Evolutionary conservation across 2,888 invertebrate genomes (phyloP), one percentile per base, ranked within the genome.

Genomic region (Heterodera filipjevi): DNA sequence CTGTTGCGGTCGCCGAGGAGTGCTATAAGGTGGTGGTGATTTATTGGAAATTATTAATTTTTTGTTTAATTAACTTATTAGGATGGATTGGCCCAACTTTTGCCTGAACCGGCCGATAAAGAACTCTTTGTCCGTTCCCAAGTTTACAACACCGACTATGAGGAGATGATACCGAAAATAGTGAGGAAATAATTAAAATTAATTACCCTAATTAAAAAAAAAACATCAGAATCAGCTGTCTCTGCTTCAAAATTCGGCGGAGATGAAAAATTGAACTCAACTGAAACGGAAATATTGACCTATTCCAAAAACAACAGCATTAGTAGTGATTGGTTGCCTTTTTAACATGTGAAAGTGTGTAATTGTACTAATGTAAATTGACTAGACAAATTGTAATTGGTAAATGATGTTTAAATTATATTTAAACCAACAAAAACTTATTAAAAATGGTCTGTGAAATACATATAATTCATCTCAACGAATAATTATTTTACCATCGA

Each of bases 1-100:
- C 96, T 32, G 92, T 92, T 59, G 92, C 92, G 87, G 90, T 96
- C 78, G 93, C 94, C 75, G 93, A 95, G 78, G 93, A 94, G 89
- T 94, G 95, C 0, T 98, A 95, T 90, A 91, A 92, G 33, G 80
- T 79, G 59, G 6, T 27, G 5, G 27, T 39, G 12, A 39, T 39
- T 39, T 39, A 39, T 39, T 1, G 2, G 12, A 10, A 39, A 49
- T 49, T 49, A 19, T 14, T 49, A 16, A 49, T 10, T 49, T 49
- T 12, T 49, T 49, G 16, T 49, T 14, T n/a, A 10, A 59, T 59
- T 59, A 39, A n/a, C n/a, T n/a, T n/a, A n/a, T 53, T 53, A 83
- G 77, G 87, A 89, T 71, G 88, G 90, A 73, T 82, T 90, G 64
- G 92, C 92, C 2, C 89, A 91, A 5, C 85, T 89, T 74, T 91